Evolutionary conservation across 2,888 invertebrate genomes (phyloP).

Genomic region (Lamproptera curius): DNA sequence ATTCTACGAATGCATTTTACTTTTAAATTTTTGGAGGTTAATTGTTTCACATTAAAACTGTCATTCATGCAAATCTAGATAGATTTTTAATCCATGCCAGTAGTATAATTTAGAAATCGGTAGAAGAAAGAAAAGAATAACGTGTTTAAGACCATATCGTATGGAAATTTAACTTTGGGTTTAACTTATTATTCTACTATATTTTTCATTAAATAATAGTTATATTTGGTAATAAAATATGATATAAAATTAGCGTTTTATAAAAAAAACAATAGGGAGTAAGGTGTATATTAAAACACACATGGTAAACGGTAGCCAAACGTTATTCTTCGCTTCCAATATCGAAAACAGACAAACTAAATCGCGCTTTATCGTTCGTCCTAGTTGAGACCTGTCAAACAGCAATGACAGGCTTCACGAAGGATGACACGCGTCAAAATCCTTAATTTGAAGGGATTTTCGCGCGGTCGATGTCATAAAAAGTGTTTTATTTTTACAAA

Average conservation of each 20-base stretch:
- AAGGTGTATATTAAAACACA: background rate
- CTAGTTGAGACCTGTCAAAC: slow-evolving; percentile 36
- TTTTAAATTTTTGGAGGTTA: too few species aligned
- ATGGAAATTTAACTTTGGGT: background rate
- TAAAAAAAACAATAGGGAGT: background rate
- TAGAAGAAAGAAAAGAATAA: too few species aligned
- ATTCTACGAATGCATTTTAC: too few species aligned
- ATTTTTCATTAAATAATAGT: background rate
- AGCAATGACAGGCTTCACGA: slow-evolving; percentile 37
- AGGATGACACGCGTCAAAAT: slow-evolving; percentile 49
- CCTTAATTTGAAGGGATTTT: too few species aligned
- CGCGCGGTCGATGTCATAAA: too few species aligned
- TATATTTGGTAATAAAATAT: background rate
- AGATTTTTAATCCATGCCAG: too few species aligned
- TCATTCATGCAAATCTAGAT: too few species aligned
- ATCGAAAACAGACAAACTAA: slow-evolving; percentile 15
- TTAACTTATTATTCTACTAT: background rate
- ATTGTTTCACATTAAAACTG: too few species aligned
- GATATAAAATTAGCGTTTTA: background rate
- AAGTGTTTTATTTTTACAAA: too few species aligned
- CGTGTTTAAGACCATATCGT: too few species aligned
- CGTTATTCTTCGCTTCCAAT: slow-evolving; percentile 6
- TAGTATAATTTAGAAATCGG: too few species aligned
- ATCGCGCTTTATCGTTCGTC: slow-evolving; percentile 7
- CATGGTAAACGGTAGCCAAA: background rate